Base-by-base conservation (phyloP, 2,113 vertebrate genomes). In the Jacana jacana region DNA sequence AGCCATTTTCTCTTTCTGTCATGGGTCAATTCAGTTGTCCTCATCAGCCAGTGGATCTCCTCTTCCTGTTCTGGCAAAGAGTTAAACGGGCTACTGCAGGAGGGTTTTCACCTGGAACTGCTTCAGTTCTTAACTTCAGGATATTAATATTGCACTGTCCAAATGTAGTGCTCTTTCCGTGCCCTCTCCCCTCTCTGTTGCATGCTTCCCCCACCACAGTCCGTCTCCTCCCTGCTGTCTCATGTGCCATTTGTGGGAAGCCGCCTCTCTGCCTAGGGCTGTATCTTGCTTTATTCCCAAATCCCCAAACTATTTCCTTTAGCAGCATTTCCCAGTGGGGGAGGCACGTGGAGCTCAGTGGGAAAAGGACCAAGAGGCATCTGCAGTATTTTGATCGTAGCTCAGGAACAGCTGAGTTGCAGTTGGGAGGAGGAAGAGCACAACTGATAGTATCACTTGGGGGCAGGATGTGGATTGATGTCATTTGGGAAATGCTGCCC, bases 391-490 rank as follows among this genome's bases (percentile, higher is more conserved):
- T 71, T 7, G 31, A 8, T 52, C 1, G 3, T 66, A 48, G 61
- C 79, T 93, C 57, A 40, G 81, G 48, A 77, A 5, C 72, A 84
- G 76, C 46, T 2, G 30, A 75, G 60, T 30, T 81, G 51, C 88
- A 55, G 46, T 7, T 71, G 76, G 68, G 60, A 81, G 55, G 30
- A 88, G 71, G 80, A 95, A 58, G 80, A 92, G 35, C 61, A 48
- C 48, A 31, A 17, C 0, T 55, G 83, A 48, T 91, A 42, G 52
- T 68, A 92, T 91, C 73, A 8, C 48, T 49, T 20, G 14, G 51
- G 69, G 57, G 35, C 93, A 91, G 96, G 93, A 93, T 96, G 93
- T 95, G 95, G 89, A n/a, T 84, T 30, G 6, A 0, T 33, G 60
- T 52, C 8, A 75, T 91, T 78, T 86, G 77, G 83, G 83, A 91